Base-by-base conservation (phyloP, 1,140 invertebrate genomes). In the Frieseomelitta varia region DNA sequence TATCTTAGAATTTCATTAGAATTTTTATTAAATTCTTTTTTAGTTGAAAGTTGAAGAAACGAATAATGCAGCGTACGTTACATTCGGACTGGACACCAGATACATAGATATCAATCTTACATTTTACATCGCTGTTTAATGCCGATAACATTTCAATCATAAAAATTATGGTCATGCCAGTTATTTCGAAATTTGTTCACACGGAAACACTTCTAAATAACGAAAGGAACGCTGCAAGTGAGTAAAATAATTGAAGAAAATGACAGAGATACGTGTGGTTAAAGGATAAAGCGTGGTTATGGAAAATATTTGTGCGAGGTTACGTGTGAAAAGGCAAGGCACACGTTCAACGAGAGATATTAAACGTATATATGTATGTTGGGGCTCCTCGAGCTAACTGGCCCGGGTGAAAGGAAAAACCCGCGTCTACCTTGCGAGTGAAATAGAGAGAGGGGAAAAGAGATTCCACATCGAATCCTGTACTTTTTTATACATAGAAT, bases 361-460 rank as follows among this genome's bases (percentile, higher is more conserved):
- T 92, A 17, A 91, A 91, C 58, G 58, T 61, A 93, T 91, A 91
- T 92, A 94, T 91, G 91, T 87, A 84, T 84, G 86, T 82, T 90
- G 87, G 89, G 80, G 47, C 63, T 69, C 74, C 73, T 82, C 81
- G 85, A 90, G 85, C 87, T 85, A 85, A 90, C 85, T 87, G 88
- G 87, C 88, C 87, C 90, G 88, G 91, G 94, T 94, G 94, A 94
- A 94, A 94, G 94, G 94, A 94, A 94, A 47, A 94, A 94, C 91
- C 89, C 88, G 89, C 89, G 76, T 80, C 81, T 73, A 81, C 75
- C 73, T 86, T 67, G 80, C 69, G 53, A 78, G 78, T 47, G 79
- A 65, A 87, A 86, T 69, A 82, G 81, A 65, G n/a, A 15, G 27
- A 30, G 15, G 86, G 61, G 71, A 53, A 74, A 65, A 89, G 73